Base-by-base conservation (phyloP, 2,113 vertebrate species). In the Phalacrocorax carbo region DNA sequence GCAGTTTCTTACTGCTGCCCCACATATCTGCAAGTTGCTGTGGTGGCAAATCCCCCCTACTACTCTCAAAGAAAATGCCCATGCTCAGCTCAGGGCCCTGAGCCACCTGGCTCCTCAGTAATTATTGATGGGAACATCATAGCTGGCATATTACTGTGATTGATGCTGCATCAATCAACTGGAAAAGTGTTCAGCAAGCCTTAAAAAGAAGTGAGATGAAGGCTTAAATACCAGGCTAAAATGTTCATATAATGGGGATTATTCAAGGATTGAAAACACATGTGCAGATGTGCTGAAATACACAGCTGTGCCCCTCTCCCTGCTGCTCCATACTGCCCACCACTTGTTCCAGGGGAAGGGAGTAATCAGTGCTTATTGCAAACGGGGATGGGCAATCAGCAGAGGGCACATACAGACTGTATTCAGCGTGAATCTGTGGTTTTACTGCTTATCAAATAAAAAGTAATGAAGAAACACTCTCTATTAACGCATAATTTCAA, bases 121-220 rank as follows among this genome's bases (percentile, higher is more conserved):
- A 36, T 65, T 76, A 71, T 88, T 85, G 88, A 80, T 3, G 5
- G 66, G 17, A 94, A 80, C 38, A 72, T 84, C 65, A 48, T 38
- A 65, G 79, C 58, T 77, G 58, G 27, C 44, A 62, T 32, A 29
- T 90, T 80, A 46, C 73, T 40, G 70, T 70, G 93, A 87, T 10
- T 57, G 66, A 88, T 88, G 85, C 75, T 76, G 54, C 71, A 84
- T 79, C 81, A 49, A 88, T 86, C 94, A 75, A 78, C 51, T 22
- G 58, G 62, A 48, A 92, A 88, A 94, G 51, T 22, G 29, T 81
- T 83, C 92, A 90, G 71, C n/a, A 82, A 90, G 79, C 32, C 64
- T 92, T 90, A 93, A 92, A 95, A 88, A 77, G 34, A 91, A 83
- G 78, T 20, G 64, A 92, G 54, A 58, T 40, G 32, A 86, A 88